These are phyloP conservation scores for Macrosiphum euphorbiae DNA, from an alignment of 2,888 invertebrate genomes.

Conservation along the genomic window DNA sequence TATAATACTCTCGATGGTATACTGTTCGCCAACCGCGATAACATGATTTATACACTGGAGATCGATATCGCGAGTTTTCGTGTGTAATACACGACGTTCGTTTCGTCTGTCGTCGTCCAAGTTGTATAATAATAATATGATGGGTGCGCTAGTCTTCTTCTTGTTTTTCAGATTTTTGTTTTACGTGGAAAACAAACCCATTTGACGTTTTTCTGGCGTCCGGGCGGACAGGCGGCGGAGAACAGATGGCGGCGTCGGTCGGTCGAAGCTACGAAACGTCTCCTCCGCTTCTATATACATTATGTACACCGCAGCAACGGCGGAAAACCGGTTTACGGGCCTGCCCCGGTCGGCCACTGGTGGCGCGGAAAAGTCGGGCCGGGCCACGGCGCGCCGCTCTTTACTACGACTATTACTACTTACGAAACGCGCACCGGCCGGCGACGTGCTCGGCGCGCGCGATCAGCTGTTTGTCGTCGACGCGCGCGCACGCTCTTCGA, in stretches of 20 bases:
- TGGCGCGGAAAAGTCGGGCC: conserved; percentile 43
- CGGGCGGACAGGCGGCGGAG: background rate
- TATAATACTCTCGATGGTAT: background rate
- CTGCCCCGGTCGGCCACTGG: background rate
- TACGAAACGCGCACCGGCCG: conserved; percentile 44
- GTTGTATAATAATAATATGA: background rate
- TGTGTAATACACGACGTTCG: background rate
- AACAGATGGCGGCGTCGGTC: conserved; percentile 29
- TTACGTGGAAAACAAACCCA: background rate
- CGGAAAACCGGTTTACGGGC: conserved; percentile 42
- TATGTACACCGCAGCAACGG: background rate
- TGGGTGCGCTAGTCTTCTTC: background rate
- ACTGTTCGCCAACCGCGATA: background rate
- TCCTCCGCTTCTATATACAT: background rate
- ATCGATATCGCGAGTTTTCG: background rate
- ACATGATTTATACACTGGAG: background rate
- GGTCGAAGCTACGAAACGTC: background rate
- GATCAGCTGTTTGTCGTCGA: conserved; percentile 51
- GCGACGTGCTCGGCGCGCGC: conserved; percentile 33
- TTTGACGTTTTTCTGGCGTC: background rate
- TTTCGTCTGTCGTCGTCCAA: background rate
- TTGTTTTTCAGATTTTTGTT: background rate
- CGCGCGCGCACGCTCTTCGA: background rate
- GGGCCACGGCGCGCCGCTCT: background rate
- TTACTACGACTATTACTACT: background rate